phyloP scores from a whole-genome alignment of 64 coral and sea anemone genomes.

The Stichodactyla mertensii region DNA sequence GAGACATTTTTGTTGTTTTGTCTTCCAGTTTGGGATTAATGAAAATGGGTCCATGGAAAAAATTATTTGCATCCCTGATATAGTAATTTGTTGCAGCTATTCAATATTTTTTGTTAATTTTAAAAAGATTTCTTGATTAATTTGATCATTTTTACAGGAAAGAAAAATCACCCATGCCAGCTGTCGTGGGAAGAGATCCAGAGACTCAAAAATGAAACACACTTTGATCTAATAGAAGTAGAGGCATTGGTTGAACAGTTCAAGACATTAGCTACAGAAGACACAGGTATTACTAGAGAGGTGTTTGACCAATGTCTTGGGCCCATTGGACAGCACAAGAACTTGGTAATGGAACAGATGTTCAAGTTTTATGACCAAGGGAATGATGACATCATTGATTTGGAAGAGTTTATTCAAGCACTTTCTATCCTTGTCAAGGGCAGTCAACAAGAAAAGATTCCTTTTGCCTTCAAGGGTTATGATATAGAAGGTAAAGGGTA shows the following conservation, averaged over 20 bases:
- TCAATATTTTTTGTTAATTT: neutral
- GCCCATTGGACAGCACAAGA: slow-evolving; percentile 76
- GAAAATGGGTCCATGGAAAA: no score
- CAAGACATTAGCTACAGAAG: slow-evolving; percentile 77
- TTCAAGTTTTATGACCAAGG: slow-evolving; percentile 96
- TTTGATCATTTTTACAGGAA: slow-evolving; percentile 44
- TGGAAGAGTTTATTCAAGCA: slow-evolving; percentile 86
- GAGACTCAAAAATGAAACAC: slow-evolving; percentile 60
- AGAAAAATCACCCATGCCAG: slow-evolving; percentile 67
- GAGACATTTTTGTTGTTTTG: no score
- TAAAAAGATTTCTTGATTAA: neutral
- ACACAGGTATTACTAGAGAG: slow-evolving; percentile 71
- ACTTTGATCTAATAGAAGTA: slow-evolving; percentile 90
- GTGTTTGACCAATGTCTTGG: slow-evolving; percentile 96
- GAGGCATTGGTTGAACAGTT: slow-evolving; percentile 92
- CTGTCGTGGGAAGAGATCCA: slow-evolving; percentile 80
- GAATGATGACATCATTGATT: slow-evolving; percentile 75
- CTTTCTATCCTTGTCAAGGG: slow-evolving; percentile 94
- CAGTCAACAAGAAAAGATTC: slow-evolving; percentile 89
- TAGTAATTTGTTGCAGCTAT: neutral
- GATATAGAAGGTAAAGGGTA: slow-evolving; percentile 86
- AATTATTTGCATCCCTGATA: no score
- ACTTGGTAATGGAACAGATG: slow-evolving; percentile 97
- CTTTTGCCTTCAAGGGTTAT: slow-evolving; percentile 86
- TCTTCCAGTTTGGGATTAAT: no score